Percentiles rank a stretch among this genome's conserved stretches.
phyloP scores from a whole-genome alignment of 1,140 invertebrate genomes.

The Myzus persicae region DNA sequence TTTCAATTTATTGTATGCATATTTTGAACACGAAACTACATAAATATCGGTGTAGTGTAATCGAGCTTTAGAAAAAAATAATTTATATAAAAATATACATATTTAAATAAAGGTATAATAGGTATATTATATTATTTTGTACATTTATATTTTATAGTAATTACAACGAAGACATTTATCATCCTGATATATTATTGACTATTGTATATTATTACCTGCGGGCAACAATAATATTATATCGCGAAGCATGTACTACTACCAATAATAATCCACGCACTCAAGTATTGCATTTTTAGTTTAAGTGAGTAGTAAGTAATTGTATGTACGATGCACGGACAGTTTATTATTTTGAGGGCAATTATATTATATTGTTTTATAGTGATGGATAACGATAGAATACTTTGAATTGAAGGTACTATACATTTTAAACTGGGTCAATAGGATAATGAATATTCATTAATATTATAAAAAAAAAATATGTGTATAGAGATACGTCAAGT shows the following conservation, averaged over 20 bases:
- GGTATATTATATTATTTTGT: too few species aligned
- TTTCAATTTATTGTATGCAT: background rate
- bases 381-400: constrained; percentile 1
- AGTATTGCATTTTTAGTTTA: background rate
- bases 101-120: too few species aligned
- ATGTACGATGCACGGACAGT: background rate
- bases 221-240: background rate
- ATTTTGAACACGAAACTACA: background rate
- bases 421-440: background rate
- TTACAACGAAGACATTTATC: background rate
- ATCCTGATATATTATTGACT: background rate
- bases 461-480: background rate
- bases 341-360: background rate
- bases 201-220: background rate
- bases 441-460: constrained; percentile 18
- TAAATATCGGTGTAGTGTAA: background rate
- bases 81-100: too few species aligned
- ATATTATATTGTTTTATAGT: constrained; percentile 13
- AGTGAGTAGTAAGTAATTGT: background rate
- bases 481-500: background rate
- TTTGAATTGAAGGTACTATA: background rate
- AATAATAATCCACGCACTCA: background rate
- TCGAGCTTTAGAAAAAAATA: background rate
- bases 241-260: background rate
- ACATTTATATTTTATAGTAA: background rate